These are phyloP conservation scores for Metridium senile DNA, from an alignment of 92 coral and sea anemone genomes.

Conservation along the genomic window DNA sequence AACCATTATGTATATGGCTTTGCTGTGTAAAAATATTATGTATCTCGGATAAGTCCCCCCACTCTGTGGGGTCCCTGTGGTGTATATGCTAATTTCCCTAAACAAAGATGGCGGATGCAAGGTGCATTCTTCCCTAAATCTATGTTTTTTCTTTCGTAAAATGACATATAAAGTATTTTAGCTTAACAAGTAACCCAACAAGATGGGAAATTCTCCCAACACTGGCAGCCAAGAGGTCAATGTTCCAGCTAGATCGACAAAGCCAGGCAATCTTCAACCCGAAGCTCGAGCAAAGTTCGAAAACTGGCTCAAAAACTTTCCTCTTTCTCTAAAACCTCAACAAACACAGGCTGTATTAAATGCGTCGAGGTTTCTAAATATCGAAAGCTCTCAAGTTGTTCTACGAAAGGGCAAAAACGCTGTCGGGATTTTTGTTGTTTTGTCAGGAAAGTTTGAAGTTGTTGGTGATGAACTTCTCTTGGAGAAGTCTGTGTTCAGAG, in stretches of 20 bases:
- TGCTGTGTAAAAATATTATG: not conserved
- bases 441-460: constrained; percentile 67
- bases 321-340: constrained; percentile 40
- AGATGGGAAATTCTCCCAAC: constrained; percentile 16
- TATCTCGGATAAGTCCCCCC: not conserved
- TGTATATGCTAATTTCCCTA: not conserved
- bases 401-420: constrained; percentile 61
- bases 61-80: not conserved
- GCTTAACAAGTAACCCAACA: not conserved
- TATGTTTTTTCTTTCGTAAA: not conserved
- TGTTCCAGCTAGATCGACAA: not conserved
- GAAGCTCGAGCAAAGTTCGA: constrained; percentile 41
- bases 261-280: constrained; percentile 35
- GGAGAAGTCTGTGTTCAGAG: constrained; percentile 60
- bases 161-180: not conserved
- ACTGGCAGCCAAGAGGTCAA: constrained; percentile 7
- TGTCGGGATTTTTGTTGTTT: constrained; percentile 65
- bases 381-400: constrained; percentile 38
- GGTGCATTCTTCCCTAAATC: not conserved
- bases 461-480: constrained; percentile 58
- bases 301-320: constrained; percentile 59
- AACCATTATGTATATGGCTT: no score
- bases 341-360: constrained; percentile 54
- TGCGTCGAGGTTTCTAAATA: constrained; percentile 43
- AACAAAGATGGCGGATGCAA: constrained; percentile 4